Evolutionary conservation across 2,888 invertebrate species (phyloP).

Genomic region (Rugalucina vietnamica): DNA sequence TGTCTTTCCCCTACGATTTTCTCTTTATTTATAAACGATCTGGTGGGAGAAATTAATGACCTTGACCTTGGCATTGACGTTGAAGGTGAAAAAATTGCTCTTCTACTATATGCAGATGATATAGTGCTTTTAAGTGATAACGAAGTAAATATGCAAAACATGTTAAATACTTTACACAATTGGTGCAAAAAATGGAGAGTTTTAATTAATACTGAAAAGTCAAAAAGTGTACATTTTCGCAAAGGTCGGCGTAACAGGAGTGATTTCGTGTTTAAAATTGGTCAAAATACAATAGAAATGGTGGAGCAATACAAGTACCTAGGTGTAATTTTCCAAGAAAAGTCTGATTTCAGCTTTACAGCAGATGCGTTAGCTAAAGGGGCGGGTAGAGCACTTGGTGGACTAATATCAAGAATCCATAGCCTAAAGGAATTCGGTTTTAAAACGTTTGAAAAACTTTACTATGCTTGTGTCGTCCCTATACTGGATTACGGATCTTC

Average conservation of each 20-base stretch:
- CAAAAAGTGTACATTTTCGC: neutral
- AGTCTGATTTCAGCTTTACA: neutral
- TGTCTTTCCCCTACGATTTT: constrained; percentile 22
- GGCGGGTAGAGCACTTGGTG: constrained; percentile 7
- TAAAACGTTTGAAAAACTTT: neutral
- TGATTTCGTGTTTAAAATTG: neutral
- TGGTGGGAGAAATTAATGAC: neutral
- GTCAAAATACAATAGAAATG: neutral
- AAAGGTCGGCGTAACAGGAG: neutral
- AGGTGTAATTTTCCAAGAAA: neutral
- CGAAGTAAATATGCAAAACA: neutral
- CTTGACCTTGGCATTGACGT: neutral
- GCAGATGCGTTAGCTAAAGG: neutral
- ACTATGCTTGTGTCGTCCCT: neutral
- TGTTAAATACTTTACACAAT: neutral
- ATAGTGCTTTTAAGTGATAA: neutral
- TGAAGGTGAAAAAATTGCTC: neutral
- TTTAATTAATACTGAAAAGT: neutral
- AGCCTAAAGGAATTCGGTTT: constrained; percentile 20
- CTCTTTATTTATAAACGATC: constrained; percentile 7
- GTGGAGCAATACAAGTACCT: neutral
- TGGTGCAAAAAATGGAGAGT: constrained; percentile 4
- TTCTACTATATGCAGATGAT: constrained; percentile 9
- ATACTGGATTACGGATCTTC: neutral
- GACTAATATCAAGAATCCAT: constrained; percentile 18